Percentiles rank a stretch among this genome's conserved stretches.
These are phyloP conservation scores for Linurgus olivaceus DNA, from an alignment of 2,797 vertebrate genomes.

Conservation along the genomic window DNA sequence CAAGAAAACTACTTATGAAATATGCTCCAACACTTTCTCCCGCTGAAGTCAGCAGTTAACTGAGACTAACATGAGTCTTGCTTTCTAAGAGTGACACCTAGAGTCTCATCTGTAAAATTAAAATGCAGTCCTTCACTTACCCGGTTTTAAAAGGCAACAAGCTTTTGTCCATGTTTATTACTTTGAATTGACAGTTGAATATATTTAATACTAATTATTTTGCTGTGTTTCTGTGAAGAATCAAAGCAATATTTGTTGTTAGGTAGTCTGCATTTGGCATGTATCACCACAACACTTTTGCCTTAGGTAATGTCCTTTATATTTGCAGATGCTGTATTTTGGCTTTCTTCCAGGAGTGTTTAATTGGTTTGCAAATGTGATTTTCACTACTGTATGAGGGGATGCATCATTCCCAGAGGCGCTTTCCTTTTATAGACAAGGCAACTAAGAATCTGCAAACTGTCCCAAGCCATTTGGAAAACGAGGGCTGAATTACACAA, in stretches of 20 bases:
- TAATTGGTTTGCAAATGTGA: neutral
- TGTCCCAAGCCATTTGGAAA: neutral
- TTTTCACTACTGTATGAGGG: neutral
- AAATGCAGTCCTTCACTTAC: neutral
- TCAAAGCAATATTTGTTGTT: neutral
- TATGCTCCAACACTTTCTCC: neutral
- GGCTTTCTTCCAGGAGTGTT: neutral
- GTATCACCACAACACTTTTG: neutral
- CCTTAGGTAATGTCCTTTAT: neutral
- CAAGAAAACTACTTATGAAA: neutral
- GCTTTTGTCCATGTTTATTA: neutral
- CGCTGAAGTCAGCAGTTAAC: neutral
- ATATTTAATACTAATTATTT: neutral
- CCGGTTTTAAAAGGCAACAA: neutral
- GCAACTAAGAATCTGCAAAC: accelerated
- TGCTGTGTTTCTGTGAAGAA: neutral
- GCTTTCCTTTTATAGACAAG: neutral
- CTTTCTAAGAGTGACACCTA: conserved; percentile 68
- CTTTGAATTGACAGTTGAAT: neutral
- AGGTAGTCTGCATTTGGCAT: neutral
- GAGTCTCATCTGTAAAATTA: conserved; percentile 24
- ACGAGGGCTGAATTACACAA: neutral
- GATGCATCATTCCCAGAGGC: neutral
- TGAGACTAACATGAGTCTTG: neutral
- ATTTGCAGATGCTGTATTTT: neutral